phyloP scores from a whole-genome alignment of 53 echinoderm and acorn worm genomes.

The Stichopus horrens region DNA sequence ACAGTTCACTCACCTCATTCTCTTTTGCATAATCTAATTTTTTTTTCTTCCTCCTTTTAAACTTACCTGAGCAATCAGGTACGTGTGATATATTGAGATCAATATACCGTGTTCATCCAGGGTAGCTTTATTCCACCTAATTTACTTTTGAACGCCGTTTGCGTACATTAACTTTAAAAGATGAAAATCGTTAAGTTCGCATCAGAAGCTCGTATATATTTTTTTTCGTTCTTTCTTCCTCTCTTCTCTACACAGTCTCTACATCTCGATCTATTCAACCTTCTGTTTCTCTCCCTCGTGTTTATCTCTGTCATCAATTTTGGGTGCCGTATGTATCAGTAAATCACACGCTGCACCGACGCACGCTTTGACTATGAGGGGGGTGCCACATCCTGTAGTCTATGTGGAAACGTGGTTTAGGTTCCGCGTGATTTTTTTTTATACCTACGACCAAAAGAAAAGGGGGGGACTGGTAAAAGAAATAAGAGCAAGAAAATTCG shows the following conservation, averaged over 20 bases:
- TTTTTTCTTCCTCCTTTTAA: not conserved
- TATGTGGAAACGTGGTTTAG: too few relatives aligned
- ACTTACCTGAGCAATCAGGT: not conserved
- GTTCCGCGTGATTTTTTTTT: too few relatives aligned
- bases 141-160: constrained; percentile 24
- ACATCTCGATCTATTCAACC: too few relatives aligned
- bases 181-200: constrained; percentile 30
- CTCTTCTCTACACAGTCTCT: too few relatives aligned
- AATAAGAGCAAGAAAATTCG: too few relatives aligned
- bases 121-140: constrained; percentile 13
- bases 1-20: constrained; percentile 7
- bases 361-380: not conserved
- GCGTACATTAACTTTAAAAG: constrained; percentile 22
- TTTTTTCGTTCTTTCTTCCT: too few relatives aligned
- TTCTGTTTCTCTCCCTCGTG: too few relatives aligned
- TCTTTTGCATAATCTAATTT: not conserved
- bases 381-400: too few relatives aligned
- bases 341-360: not conserved
- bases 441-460: too few relatives aligned
- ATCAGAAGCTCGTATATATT: constrained; percentile 9
- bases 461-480: too few relatives aligned
- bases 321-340: not conserved
- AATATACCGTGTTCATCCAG: constrained; percentile 25
- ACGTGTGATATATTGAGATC: constrained; percentile 4
- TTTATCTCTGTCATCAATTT: not conserved